Evolutionary conservation across 2,888 invertebrate genomes (phyloP), one percentile per base, ranked within the genome.

Genomic region (Cremastinae sp.): DNA sequence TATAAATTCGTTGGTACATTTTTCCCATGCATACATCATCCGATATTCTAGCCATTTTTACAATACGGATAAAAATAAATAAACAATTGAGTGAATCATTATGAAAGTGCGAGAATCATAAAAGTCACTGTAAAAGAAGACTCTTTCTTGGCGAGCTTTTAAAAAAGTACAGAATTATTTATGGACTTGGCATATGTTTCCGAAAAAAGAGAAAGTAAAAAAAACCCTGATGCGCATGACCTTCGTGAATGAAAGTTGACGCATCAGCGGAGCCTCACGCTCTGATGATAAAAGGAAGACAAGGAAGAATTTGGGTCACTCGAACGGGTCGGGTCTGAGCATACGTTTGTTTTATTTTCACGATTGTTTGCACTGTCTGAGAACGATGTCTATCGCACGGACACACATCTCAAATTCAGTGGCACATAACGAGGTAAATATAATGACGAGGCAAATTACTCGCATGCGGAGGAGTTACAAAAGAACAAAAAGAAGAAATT

Each of bases 261-360:
- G 28, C n/a, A n/a, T 35, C 22, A 61, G n/a, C 5, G 28, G 2
- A 28, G 5, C 28, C 28, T 28, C 28, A 28, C n/a, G 45, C 37
- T 49, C 0, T 10, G 7, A 10, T 18, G 20, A 16, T 12, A 5
- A 41, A 41, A 58, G 20, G 28, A 53, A 53, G 10, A 59, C 18
- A 28, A 18, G 28, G 14, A 41, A 51, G 43, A 68, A 78, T 76
- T 47, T 80, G 66, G 78, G 79, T 78, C 76, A 77, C 72, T 78
- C 68, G 76, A 71, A 68, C 68, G 68, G 58, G 73, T 64, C 69
- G 70, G 64, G 73, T 64, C 53, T 39, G 55, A 39, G 61, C 65
- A 39, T 51, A 56, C 55, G 39, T 53, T 71, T 64, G 64, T 35
- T 65, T 53, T 59, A 69, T 59, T 65, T 18, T 49, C 20, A 22